phyloP scores from a whole-genome alignment of 2,888 invertebrate genomes.

The Scaeva pyrastri region DNA sequence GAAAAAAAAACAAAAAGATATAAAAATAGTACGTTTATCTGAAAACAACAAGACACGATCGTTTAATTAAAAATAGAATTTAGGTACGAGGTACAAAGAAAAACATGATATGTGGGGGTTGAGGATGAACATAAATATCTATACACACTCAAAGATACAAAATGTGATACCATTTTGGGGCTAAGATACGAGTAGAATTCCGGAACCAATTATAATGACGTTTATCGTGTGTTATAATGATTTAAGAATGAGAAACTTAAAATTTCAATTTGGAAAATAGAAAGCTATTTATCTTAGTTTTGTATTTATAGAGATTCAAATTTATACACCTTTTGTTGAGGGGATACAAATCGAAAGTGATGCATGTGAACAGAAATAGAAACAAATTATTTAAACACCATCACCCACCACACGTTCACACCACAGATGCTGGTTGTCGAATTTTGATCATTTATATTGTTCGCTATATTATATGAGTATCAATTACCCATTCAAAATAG shows the following conservation, averaged over 20 bases:
- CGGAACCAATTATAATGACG: conserved; percentile 23
- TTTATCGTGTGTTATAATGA: conserved; percentile 14
- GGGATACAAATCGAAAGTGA: too few species aligned
- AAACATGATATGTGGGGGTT: background rate
- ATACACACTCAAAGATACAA: too few species aligned
- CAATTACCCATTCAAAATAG: too few species aligned
- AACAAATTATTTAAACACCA: too few species aligned
- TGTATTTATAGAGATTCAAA: too few species aligned
- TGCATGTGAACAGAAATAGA: too few species aligned
- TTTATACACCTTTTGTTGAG: too few species aligned
- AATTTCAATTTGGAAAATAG: background rate
- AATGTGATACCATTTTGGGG: conserved; percentile 32
- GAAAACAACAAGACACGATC: conserved; percentile 23
- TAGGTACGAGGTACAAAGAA: background rate
- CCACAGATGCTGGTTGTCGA: too few species aligned
- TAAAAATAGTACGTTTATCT: conserved; percentile 20
- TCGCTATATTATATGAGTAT: too few species aligned
- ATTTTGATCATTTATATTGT: too few species aligned
- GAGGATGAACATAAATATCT: background rate
- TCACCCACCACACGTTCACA: too few species aligned
- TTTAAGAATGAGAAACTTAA: background rate
- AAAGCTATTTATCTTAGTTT: background rate
- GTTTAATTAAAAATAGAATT: conserved; percentile 30
- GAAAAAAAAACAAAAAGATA: background rate
- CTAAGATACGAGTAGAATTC: background rate